Conservation (phyloP, 2,797 vertebrate genomes). For the Nyctalus aviator region DNA sequence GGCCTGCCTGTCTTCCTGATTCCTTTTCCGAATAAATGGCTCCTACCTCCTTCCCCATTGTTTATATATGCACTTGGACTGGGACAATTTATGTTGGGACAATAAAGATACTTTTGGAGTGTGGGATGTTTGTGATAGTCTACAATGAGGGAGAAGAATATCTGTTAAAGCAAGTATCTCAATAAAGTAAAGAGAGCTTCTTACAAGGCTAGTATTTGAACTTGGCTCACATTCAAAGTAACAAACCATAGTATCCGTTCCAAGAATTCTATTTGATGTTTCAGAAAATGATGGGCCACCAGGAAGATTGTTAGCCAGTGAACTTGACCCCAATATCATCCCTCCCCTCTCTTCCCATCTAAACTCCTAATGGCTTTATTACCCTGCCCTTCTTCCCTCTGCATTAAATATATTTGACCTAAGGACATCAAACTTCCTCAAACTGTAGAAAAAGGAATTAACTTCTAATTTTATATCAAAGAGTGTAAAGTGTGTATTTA, state of each 20-base stretch:
- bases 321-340: neutral
- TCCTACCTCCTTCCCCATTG: neutral
- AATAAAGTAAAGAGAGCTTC: neutral
- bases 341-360: neutral
- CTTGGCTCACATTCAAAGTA: neutral
- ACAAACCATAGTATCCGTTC: neutral
- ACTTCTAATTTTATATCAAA: constrained; percentile 48
- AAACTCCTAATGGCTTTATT: neutral
- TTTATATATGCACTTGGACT: neutral
- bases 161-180: constrained; percentile 8
- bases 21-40: neutral
- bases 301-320: neutral
- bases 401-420: neutral
- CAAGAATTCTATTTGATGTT: neutral
- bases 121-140: neutral
- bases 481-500: neutral
- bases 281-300: neutral
- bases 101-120: neutral
- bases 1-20: neutral
- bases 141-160: neutral
- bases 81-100: neutral
- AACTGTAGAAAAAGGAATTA: neutral
- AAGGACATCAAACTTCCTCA: neutral
- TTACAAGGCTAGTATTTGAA: neutral
- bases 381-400: neutral